Evolutionary conservation across 1,140 invertebrate species (phyloP).

Genomic region (Drosophila willistoni): DNA sequence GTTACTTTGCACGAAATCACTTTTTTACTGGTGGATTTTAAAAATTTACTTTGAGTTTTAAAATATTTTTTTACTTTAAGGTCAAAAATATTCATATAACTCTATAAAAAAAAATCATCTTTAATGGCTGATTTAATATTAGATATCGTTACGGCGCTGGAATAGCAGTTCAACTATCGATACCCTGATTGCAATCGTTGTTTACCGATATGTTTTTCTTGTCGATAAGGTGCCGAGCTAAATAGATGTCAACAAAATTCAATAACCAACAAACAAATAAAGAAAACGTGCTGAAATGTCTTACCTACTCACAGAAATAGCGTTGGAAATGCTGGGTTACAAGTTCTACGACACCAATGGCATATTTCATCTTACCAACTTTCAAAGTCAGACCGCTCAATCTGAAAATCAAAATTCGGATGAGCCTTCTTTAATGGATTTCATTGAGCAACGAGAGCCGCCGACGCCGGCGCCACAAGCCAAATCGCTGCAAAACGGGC

Average conservation of each 20-base stretch:
- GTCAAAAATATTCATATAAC: no score
- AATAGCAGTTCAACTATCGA: background rate
- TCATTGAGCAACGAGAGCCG: conserved; percentile 32
- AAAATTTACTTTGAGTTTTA: no score
- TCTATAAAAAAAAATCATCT: no score
- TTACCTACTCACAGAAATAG: conserved; percentile 78
- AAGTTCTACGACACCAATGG: conserved; percentile 81
- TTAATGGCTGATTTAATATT: no score
- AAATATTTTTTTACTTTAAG: no score
- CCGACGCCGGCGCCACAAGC: conserved; percentile 3
- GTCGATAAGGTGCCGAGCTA: background rate
- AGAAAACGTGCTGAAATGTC: conserved; percentile 52
- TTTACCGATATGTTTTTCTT: background rate
- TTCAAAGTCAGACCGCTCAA: conserved; percentile 53
- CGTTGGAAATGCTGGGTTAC: conserved; percentile 79
- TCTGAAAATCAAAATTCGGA: conserved; percentile 39
- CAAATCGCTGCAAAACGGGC: conserved; percentile 11
- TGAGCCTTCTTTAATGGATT: conserved; percentile 47
- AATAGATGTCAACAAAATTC: background rate
- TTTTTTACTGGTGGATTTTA: background rate
- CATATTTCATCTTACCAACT: conserved; percentile 65
- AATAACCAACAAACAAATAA: background rate
- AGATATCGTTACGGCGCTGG: background rate
- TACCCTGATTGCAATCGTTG: background rate
- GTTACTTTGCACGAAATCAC: background rate